Conservation (phyloP, 2,113 vertebrate genomes). For the Anoplopoma fimbria region DNA sequence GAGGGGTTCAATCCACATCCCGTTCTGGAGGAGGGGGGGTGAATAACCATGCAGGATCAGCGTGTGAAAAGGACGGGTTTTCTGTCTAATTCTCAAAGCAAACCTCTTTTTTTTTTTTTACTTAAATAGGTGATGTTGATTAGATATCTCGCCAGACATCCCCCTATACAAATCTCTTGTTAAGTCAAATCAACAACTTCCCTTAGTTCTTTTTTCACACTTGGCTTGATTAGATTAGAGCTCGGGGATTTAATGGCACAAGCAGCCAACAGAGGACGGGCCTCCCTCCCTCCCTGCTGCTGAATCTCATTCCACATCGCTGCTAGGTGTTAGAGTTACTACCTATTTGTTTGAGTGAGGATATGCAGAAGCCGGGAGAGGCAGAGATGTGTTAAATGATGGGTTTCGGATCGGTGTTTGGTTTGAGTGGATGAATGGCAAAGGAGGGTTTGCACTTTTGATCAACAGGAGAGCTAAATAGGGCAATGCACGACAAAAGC, state of each 20-base stretch:
- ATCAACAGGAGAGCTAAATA: constrained; percentile 49
- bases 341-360: constrained; percentile 77
- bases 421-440: constrained; percentile 74
- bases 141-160: constrained; percentile 84
- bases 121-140: constrained; percentile 83
- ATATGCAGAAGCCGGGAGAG: constrained; percentile 74
- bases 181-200: constrained; percentile 85
- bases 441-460: constrained; percentile 48
- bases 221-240: constrained; percentile 86
- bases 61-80: constrained; percentile 79
- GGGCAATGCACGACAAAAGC: constrained; percentile 37
- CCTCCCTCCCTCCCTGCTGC: constrained; percentile 44
- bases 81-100: constrained; percentile 83
- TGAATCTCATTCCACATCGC: constrained; percentile 65
- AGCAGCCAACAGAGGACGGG: constrained; percentile 25
- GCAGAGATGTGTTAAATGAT: constrained; percentile 67
- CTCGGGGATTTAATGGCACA: constrained; percentile 71
- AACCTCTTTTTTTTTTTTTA: constrained; percentile 66
- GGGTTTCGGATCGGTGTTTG: constrained; percentile 71
- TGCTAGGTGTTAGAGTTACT: constrained; percentile 73
- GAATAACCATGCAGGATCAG: constrained; percentile 77
- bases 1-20: constrained; percentile 82
- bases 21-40: constrained; percentile 33
- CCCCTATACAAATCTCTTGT: constrained; percentile 85
- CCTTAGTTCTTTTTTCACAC: constrained; percentile 83